These are phyloP conservation scores for Panthera tigris DNA, from an alignment of 2,113 vertebrate genomes.

Conservation along the genomic window DNA sequence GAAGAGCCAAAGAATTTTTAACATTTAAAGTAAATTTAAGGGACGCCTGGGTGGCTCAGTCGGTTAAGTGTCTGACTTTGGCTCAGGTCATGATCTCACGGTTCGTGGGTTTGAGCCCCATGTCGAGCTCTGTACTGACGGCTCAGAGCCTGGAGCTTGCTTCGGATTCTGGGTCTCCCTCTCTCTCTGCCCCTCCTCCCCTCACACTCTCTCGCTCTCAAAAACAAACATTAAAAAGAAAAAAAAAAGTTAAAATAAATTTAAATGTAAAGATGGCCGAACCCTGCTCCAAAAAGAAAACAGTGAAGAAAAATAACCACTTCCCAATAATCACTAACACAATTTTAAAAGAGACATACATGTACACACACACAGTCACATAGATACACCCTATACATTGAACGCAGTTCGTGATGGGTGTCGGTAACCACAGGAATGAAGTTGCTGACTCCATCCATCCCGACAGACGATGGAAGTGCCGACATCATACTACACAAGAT, in stretches of 20 bases:
- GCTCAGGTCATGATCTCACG: too few relatives aligned
- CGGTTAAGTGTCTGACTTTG: too few relatives aligned
- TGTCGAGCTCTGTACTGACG: too few relatives aligned
- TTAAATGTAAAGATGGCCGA: neutral
- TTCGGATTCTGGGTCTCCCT: too few relatives aligned
- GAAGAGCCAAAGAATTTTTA: neutral
- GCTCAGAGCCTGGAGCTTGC: too few relatives aligned
- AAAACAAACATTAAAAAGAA: too few relatives aligned
- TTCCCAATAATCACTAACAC: neutral
- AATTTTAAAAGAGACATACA: neutral
- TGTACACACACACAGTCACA: accelerated
- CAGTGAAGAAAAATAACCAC: neutral
- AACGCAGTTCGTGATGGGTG: too few relatives aligned
- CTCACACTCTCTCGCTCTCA: too few relatives aligned
- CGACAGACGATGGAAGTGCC: neutral
- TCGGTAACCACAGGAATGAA: neutral
- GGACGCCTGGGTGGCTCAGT: too few relatives aligned
- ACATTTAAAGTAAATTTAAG: neutral
- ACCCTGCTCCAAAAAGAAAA: neutral
- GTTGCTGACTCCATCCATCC: neutral
- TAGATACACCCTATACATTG: accelerated
- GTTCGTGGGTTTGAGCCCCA: too few relatives aligned
- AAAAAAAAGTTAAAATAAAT: neutral
- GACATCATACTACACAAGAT: neutral
- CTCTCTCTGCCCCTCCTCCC: too few relatives aligned